Base-by-base conservation (phyloP, 92 coral and sea anemone genomes). In the Phymanthus crucifer region DNA sequence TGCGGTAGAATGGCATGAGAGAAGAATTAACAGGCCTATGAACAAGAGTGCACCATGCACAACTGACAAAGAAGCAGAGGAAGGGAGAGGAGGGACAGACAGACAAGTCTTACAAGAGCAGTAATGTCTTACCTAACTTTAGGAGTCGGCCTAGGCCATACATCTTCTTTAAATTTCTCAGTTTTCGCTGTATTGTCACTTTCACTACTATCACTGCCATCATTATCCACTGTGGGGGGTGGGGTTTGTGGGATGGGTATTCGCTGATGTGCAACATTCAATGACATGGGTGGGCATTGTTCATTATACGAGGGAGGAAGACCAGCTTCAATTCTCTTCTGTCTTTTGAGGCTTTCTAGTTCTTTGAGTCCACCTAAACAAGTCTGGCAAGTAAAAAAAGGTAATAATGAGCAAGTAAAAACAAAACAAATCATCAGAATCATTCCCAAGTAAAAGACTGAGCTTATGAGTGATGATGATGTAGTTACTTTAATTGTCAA, bases 311-410 rank as follows among this genome's bases (percentile, higher is more conserved):
- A 77, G 26, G 97, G 92, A 37, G 96, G 83, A 24, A 96, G 78
- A 8, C 98, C 99, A 36, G 87, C 84, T 9, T 86, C 94, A 12
- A 96, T 71, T 72, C 99, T 71, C 34, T 82, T 58, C 40, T 85
- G 87, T 81, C 96, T 83, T 73, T 96, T 96, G 43, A 80, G 82
- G 65, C 77, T 77, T 18, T 85, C 91, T 31, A 96, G 27, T 13
- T 93, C 90, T 76, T 93, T 88, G 40, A 86, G 83, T 37, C 99
- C 99, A 70, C 99, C 99, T 11, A 96, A 83, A 1, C 97, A 90
- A 36, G 89, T 83, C 97, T 93, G 85, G 1, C 97, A 90, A 36
- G 89, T 83, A 94, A 90, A 83, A 32, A 32, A 35, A 50, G 66
- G 8, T 8, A 50, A 50, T 45, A 21, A 58, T 8, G 6, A 19